Evolutionary conservation across 2,888 invertebrate species (phyloP).

Genomic region (Ophion ellenae): DNA sequence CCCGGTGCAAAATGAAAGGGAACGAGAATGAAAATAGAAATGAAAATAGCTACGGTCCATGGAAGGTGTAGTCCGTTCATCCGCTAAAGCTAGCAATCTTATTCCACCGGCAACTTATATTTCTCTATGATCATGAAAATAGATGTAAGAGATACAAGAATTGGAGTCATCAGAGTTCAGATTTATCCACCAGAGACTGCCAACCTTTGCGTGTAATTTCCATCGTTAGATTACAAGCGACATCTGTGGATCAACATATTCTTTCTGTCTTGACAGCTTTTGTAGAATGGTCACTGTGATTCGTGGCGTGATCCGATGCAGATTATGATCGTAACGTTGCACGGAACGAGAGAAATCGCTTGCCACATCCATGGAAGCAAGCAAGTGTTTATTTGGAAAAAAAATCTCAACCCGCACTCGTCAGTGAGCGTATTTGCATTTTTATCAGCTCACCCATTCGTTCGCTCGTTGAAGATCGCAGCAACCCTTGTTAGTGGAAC

Average conservation of each 20-base stretch:
- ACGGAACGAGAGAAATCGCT: neutral
- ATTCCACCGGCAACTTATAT: conserved; percentile 7
- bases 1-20: conserved; percentile 33
- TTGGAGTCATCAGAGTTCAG: neutral
- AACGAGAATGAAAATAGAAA: conserved; percentile 58
- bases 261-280: neutral
- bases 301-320: neutral
- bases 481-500: neutral
- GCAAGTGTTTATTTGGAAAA: neutral
- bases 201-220: neutral
- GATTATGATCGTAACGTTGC: neutral
- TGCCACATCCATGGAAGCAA: neutral
- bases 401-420: neutral
- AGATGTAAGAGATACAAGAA: neutral
- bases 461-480: neutral
- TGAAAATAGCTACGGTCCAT: conserved; percentile 35
- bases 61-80: conserved; percentile 8
- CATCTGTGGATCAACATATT: neutral
- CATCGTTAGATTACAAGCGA: neutral
- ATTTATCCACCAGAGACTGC: neutral
- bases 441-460: neutral
- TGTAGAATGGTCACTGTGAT: neutral
- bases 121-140: conserved; percentile 36
- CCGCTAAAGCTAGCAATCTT: conserved; percentile 5
- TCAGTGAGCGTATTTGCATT: neutral